Base-by-base conservation (phyloP, 1,140 invertebrate species). In the Campodea augens region DNA sequence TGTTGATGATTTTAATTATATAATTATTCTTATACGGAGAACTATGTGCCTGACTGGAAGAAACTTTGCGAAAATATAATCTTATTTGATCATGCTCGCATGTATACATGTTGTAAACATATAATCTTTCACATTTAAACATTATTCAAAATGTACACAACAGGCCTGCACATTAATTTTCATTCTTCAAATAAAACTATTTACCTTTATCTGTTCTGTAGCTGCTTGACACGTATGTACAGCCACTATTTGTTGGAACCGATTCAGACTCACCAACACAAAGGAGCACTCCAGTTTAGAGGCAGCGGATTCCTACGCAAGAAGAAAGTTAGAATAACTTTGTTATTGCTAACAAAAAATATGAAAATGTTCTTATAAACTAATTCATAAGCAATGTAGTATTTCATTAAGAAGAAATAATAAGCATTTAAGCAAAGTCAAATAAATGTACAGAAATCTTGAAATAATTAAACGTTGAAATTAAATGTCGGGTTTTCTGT, bases 221-320 rank as follows among this genome's bases (percentile, higher is more conserved):
- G 62, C 54, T 3, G 70, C 66, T 54, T 72, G 70, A 52, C 74
- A 65, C 20, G 71, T 72, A 54, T 68, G 69, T 13, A 72, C 66
- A 21, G 66, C 66, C 10, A 70, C 63, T 25, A 74, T 67, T 53
- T 74, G 67, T 51, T 74, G 72, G 52, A 72, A 75, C 29, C 72
- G 58, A 54, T 71, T 74, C 37, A 72, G 57, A 55, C 68, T 67
- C 42, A 74, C 69, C 25, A 74, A 52, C 3, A 73, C 68, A 51
- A 74, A 73, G 13, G 67, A 67, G 51, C 66, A 58, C 47, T 73
- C 72, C 25, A 74, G 53, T 43, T 67, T 70, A 48, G 62, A 65
- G 13, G 61, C 64, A 27, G 64, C 56, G 25, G 66, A 66, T 55
- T 77, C 75, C n/a, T n/a, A n/a, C n/a, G n/a, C n/a, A n/a, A n/a